Percentiles rank a stretch among this genome's conserved stretches.
Conservation (phyloP, 1,140 invertebrate species). For the Brachionus plicatilis region DNA sequence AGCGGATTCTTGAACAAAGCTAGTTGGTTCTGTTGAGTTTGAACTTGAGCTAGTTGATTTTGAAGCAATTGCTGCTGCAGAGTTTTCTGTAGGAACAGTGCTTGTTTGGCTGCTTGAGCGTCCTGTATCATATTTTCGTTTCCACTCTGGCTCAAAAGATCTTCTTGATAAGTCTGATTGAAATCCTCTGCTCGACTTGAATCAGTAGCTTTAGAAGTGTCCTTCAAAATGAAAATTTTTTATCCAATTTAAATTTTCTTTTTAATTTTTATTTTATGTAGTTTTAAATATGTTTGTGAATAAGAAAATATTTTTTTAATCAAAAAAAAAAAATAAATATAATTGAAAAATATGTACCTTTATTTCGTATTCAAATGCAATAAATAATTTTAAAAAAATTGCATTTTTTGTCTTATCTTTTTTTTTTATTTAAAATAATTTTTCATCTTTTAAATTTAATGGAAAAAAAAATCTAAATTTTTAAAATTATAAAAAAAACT, state of each 20-base stretch:
- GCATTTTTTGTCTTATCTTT: not conserved
- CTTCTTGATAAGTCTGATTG: not conserved
- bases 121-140: not conserved
- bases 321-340: not conserved
- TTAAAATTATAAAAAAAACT: not conserved
- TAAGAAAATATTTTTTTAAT: not conserved
- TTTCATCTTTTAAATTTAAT: not conserved
- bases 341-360: not conserved
- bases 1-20: slow-evolving; percentile 11
- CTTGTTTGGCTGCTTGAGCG: slow-evolving; percentile 2
- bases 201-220: not conserved
- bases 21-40: slow-evolving; percentile 17
- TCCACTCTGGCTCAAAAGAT: not conserved
- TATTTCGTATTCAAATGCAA: not conserved
- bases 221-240: not conserved
- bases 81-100: not conserved
- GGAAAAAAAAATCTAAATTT: not conserved
- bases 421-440: not conserved
- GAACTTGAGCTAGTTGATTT: slow-evolving; percentile 7
- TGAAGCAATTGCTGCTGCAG: not conserved
- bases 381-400: not conserved
- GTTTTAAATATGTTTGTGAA: too few relatives aligned
- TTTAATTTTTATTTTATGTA: not conserved
- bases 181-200: not conserved
- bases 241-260: not conserved